Evolutionary conservation across 1,140 invertebrate genomes (phyloP), one percentile per base, ranked within the genome.

Genomic region (Drosophila sp.): DNA sequence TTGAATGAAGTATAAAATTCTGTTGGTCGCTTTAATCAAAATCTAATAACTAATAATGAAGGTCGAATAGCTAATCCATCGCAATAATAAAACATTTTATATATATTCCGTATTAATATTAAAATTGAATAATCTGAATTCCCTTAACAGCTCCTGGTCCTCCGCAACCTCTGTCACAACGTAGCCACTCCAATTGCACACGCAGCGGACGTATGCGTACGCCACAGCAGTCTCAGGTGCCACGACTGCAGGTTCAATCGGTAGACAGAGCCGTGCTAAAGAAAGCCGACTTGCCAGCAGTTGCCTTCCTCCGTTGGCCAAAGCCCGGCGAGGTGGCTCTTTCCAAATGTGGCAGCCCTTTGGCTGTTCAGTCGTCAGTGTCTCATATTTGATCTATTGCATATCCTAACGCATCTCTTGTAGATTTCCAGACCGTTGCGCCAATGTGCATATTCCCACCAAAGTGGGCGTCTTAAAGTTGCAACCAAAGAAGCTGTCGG

Each of bases 321-420:
- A 91, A 93, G 34, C 82, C 92, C 50, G 94, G 94, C 8, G 94
- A 95, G 86, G 91, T 93, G 65, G 93, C 93, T 0, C 89, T 94
- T 16, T 95, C 94, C 7, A 92, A 93, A 89, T 91, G 92, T 41
- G 94, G 94, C 16, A 94, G 94, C 73, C 94, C 94, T 0, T 74
- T 95, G 2, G 90, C 94, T 21, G 92, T 94, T 0, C 82, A 83
- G 25, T 29, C 48, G 80, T 83, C 70, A 70, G 59, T 0, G 0
- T 1, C 8, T 9, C 3, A n/a, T 25, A n/a, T 41, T 0, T 7
- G 0, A 2, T 7, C 0, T 40, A 50, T 41, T 38, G 7, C 29
- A 14, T 6, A 48, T 2, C 0, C 16, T 0, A 40, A 29, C 59
- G 16, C 14, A 18, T 54, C 43, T 38, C 2, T 36, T 51, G 2